Evolutionary conservation across 2,797 vertebrate genomes (phyloP).

Genomic region (Hapalemur alaotrensis): DNA sequence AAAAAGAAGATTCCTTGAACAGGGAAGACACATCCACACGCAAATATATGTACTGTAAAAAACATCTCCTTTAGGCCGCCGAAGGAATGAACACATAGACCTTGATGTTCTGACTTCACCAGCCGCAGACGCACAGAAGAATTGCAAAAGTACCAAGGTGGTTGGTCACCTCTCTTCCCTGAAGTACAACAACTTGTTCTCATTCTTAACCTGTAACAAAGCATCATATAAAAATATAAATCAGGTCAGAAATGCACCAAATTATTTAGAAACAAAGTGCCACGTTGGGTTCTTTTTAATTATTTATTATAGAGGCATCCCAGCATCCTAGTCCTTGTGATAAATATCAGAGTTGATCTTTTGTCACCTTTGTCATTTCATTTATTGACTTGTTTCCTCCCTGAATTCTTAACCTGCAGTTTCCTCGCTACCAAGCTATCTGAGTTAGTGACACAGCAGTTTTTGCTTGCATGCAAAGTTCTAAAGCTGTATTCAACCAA

Average conservation of each 20-base stretch:
- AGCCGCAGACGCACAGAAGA: background rate
- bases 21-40: background rate
- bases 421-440: background rate
- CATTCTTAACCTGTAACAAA: slow-evolving; percentile 29
- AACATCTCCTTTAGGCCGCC: background rate
- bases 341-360: too few species aligned
- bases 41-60: background rate
- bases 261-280: too few species aligned
- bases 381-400: too few species aligned
- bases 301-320: background rate
- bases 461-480: background rate
- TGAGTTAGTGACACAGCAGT: background rate
- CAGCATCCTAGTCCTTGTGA: background rate
- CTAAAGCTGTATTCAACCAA: background rate
- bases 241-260: too few species aligned
- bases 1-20: background rate
- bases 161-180: slow-evolving; percentile 2
- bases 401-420: background rate
- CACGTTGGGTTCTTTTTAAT: too few species aligned
- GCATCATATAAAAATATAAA: background rate
- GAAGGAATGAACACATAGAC: background rate
- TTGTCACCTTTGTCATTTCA: too few species aligned
- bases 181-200: background rate
- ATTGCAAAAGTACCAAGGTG: background rate
- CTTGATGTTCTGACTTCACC: background rate